These are phyloP conservation scores for Torymus auratus DNA, from an alignment of 2,888 invertebrate genomes.

Conservation along the genomic window DNA sequence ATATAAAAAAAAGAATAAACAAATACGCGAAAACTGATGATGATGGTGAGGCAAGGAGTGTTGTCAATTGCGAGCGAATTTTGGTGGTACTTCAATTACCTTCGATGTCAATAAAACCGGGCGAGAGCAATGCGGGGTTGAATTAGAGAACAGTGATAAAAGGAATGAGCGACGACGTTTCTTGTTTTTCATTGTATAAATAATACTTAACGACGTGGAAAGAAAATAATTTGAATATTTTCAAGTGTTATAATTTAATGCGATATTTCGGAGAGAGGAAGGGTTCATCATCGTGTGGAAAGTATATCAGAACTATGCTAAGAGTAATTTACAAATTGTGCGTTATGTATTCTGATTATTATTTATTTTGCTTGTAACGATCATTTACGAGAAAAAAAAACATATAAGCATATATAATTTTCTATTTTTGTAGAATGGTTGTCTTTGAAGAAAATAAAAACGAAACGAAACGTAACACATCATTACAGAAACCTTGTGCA, in stretches of 20 bases:
- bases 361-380: conserved; percentile 13
- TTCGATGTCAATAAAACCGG: conserved; percentile 39
- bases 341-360: not conserved
- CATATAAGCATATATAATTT: conserved; percentile 42
- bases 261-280: no score
- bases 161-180: not conserved
- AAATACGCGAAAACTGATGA: not conserved
- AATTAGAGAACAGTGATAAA: conserved; percentile 8
- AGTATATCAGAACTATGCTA: not conserved
- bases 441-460: conserved; percentile 47
- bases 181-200: not conserved
- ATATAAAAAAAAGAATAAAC: not conserved
- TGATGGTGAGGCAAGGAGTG: not conserved
- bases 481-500: not conserved
- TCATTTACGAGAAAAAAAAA: conserved; percentile 17
- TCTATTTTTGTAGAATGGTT: conserved; percentile 55
- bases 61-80: conserved; percentile 25
- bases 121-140: not conserved
- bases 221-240: no score
- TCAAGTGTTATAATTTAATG: no score
- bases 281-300: no score
- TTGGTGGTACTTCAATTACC: conserved; percentile 37
- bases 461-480: conserved; percentile 19
- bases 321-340: not conserved
- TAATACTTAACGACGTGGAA: no score